A percentile compares a stretch with the other conserved stretches of the same genome.
Conservation (phyloP, 2,797 vertebrate genomes). For the Rhynchotus rufescens region DNA sequence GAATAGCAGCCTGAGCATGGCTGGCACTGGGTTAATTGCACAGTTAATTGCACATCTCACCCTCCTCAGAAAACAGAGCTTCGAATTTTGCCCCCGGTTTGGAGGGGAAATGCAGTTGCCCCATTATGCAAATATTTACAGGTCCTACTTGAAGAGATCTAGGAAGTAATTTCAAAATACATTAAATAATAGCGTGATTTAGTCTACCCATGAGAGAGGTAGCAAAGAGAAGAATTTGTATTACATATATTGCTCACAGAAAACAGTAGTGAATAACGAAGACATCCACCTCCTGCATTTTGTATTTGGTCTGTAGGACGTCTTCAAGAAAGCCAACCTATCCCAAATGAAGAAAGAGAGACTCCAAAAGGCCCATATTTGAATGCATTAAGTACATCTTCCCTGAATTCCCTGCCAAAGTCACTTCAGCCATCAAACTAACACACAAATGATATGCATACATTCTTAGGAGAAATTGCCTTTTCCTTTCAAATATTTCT, state of each 20-base stretch:
- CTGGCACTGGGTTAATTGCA: not conserved
- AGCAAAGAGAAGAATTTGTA: not conserved
- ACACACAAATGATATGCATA: constrained; percentile 4
- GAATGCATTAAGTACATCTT: not conserved
- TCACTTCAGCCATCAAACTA: constrained; percentile 11
- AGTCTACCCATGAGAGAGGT: not conserved
- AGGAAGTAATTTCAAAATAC: not conserved
- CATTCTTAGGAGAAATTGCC: constrained; percentile 48
- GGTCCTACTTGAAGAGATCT: not conserved
- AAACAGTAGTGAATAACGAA: not conserved
- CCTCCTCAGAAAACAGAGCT: not conserved
- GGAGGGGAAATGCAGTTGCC: not conserved
- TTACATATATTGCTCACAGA: not conserved
- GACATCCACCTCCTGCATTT: not conserved
- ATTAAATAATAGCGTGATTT: not conserved
- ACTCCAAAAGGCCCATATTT: not conserved
- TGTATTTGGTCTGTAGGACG: not conserved
- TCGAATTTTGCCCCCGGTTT: constrained; percentile 2
- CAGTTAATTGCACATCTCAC: not conserved
- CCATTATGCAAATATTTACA: not conserved
- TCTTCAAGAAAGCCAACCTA: not conserved
- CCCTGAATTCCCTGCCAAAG: constrained; percentile 29
- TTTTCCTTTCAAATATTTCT: constrained; percentile 56
- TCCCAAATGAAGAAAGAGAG: not conserved
- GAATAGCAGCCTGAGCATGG: not conserved